A percentile compares a stretch with the other conserved stretches of the same genome.
These are phyloP conservation scores for Calliphora vicina DNA, from an alignment of 1,140 invertebrate genomes.

Conservation along the genomic window DNA sequence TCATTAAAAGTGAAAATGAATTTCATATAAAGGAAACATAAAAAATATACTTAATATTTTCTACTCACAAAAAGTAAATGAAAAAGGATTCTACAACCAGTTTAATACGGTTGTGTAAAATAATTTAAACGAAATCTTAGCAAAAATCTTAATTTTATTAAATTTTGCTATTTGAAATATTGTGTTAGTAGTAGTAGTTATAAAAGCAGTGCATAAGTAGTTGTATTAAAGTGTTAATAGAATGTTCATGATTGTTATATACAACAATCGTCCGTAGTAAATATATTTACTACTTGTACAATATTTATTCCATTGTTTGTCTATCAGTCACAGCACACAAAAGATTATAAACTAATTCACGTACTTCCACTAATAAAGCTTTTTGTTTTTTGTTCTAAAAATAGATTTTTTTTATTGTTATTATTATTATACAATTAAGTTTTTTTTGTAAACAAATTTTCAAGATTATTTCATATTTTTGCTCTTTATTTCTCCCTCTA, in stretches of 20 bases:
- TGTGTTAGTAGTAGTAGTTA: too few species aligned
- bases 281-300: too few species aligned
- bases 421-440: too few species aligned
- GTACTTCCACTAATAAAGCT: slow-evolving; percentile 2
- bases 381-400: slow-evolving; percentile 2
- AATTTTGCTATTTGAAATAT: too few species aligned
- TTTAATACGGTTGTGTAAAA: too few species aligned
- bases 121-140: too few species aligned
- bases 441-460: not conserved
- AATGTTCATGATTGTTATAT: not conserved
- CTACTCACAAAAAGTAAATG: too few species aligned
- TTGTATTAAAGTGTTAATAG: not conserved
- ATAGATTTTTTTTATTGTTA: not conserved
- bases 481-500: not conserved
- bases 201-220: too few species aligned
- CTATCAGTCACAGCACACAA: slow-evolving; percentile 12
- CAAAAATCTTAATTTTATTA: too few species aligned
- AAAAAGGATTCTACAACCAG: too few species aligned
- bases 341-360: slow-evolving; percentile 26
- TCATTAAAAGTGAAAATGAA: not conserved
- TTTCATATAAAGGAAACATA: not conserved
- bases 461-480: not conserved
- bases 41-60: too few species aligned
- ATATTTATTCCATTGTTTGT: slow-evolving; percentile 11
- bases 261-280: too few species aligned